These are phyloP conservation scores for Dipodomys spectabilis DNA, from an alignment of 2,113 vertebrate species.

Conservation along the genomic window DNA sequence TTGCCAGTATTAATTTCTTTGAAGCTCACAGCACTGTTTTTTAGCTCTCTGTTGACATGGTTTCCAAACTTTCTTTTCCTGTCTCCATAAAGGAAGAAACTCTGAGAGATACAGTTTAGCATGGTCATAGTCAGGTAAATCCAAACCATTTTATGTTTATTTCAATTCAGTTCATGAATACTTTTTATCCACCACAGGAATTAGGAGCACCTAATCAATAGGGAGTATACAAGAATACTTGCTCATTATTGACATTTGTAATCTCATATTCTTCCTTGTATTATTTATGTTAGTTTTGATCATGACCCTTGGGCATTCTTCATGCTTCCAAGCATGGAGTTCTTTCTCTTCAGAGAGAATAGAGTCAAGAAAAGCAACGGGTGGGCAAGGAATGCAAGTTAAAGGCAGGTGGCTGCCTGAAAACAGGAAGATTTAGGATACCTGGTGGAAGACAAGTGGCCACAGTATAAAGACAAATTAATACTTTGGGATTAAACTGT, in stretches of 20 bases:
- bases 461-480: conserved; percentile 89
- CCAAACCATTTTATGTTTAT: background rate
- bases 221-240: background rate
- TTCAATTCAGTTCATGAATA: background rate
- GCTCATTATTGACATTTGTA: background rate
- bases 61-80: background rate
- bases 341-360: conserved; percentile 56
- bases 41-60: background rate
- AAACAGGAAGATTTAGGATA: conserved; percentile 88
- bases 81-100: background rate
- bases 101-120: background rate
- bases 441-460: conserved; percentile 87
- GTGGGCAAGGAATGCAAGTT: conserved; percentile 77
- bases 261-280: background rate
- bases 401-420: conserved; percentile 82
- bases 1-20: background rate
- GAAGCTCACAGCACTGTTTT: background rate
- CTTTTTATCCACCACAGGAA: background rate
- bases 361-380: conserved; percentile 71
- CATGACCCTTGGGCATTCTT: background rate
- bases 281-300: background rate
- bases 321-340: background rate
- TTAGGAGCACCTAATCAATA: background rate
- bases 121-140: background rate
- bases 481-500: conserved; percentile 91